A percentile compares a stretch with the other conserved stretches of the same genome.
phyloP scores from a whole-genome alignment of 1,140 invertebrate species.

The Chironomus tepperi region DNA sequence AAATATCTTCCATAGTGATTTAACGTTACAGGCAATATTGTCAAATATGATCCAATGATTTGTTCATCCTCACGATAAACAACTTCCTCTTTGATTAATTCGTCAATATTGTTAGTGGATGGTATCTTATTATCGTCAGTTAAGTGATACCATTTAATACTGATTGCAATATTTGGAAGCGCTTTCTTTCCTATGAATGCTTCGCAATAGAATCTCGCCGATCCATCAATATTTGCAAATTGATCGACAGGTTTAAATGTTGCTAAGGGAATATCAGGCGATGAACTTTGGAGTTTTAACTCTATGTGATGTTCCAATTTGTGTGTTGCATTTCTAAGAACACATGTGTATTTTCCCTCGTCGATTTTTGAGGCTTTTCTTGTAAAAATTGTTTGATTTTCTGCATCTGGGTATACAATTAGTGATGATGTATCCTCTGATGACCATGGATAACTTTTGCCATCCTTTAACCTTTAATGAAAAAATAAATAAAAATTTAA shows the following conservation, averaged over 20 bases:
- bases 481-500: conserved; percentile 25
- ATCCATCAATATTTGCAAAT: conserved; percentile 46
- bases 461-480: conserved; percentile 63
- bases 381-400: conserved; percentile 71
- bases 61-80: conserved; percentile 54
- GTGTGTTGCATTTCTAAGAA: conserved; percentile 58
- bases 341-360: conserved; percentile 62
- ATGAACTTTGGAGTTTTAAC: conserved; percentile 50
- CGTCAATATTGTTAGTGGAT: neutral
- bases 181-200: conserved; percentile 55
- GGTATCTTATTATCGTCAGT: neutral
- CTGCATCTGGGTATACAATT: conserved; percentile 64
- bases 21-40: conserved; percentile 46
- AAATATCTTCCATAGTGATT: conserved; percentile 60
- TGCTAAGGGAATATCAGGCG: conserved; percentile 44
- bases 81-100: conserved; percentile 24
- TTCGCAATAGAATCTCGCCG: conserved; percentile 60
- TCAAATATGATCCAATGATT: conserved; percentile 59
- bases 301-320: conserved; percentile 52
- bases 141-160: conserved; percentile 25
- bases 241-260: conserved; percentile 48
- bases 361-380: conserved; percentile 49
- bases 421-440: conserved; percentile 50
- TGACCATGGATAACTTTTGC: conserved; percentile 64
- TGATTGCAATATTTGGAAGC: conserved; percentile 23